Percentiles rank a stretch among this genome's conserved stretches.
phyloP scores from a whole-genome alignment of 2,797 vertebrate genomes.

The Spheniscus humboldti region DNA sequence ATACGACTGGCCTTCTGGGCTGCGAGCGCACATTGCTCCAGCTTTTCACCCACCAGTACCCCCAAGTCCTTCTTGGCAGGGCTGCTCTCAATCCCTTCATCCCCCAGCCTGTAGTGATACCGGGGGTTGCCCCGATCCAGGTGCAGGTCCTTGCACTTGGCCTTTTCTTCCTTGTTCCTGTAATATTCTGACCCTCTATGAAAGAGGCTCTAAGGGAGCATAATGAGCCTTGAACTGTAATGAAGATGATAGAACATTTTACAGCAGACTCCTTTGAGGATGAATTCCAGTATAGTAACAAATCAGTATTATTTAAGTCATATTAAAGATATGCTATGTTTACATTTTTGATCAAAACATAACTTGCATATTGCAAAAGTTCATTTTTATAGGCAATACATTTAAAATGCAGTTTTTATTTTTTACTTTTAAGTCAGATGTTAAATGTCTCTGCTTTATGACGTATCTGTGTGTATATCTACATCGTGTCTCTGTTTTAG shows the following conservation, averaged over 20 bases:
- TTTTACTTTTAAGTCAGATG: neutral
- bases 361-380: neutral
- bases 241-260: neutral
- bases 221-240: neutral
- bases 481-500: neutral
- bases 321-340: neutral
- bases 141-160: too few relatives aligned
- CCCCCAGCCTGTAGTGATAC: too few relatives aligned
- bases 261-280: neutral
- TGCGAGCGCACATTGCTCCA: too few relatives aligned
- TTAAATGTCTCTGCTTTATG: neutral
- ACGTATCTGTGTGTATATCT: neutral
- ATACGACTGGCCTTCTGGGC: too few relatives aligned
- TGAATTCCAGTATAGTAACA: neutral
- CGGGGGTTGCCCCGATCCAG: too few relatives aligned
- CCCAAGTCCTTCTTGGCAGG: too few relatives aligned
- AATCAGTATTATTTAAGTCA: neutral
- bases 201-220: neutral
- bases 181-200: neutral
- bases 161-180: neutral
- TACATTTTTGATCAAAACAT: neutral
- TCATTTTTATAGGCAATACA: neutral
- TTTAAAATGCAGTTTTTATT: neutral
- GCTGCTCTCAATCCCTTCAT: too few relatives aligned
- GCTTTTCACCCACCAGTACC: too few relatives aligned